Conservation (phyloP, 2,113 vertebrate species). For the Percina caprodes region DNA sequence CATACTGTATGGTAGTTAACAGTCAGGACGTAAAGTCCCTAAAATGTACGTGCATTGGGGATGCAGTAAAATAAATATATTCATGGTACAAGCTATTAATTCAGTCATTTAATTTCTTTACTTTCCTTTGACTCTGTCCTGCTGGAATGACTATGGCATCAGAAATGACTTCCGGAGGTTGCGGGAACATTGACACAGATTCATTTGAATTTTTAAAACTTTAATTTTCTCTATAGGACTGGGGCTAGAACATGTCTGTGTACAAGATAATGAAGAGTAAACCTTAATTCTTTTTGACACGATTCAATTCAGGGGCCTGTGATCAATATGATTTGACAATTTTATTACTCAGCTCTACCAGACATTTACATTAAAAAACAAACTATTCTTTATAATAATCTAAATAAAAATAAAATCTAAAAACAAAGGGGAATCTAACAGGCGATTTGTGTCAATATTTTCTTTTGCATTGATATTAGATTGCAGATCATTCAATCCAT, state of each 20-base stretch:
- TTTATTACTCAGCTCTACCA: too few species aligned
- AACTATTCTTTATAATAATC: too few species aligned
- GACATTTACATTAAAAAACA: too few species aligned
- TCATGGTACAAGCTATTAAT: constrained; percentile 10
- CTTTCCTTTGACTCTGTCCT: background rate
- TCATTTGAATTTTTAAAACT: background rate
- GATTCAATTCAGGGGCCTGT: too few species aligned
- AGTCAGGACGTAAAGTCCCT: background rate
- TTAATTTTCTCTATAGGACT: background rate
- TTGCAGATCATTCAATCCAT: too few species aligned
- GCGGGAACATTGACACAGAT: background rate
- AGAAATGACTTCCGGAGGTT: background rate
- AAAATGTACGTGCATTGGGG: background rate
- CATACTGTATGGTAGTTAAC: background rate
- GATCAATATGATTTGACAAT: too few species aligned
- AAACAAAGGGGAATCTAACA: background rate
- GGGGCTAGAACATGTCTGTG: background rate
- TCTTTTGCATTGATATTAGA: too few species aligned
- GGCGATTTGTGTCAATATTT: background rate
- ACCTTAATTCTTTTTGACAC: background rate
- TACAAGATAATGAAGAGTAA: background rate
- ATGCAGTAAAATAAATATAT: constrained; percentile 31
- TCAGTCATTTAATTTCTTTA: background rate
- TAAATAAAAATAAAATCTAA: too few species aligned
- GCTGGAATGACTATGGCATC: background rate